Percentiles rank a stretch among this genome's conserved stretches.
These are phyloP conservation scores for Alosa sapidissima DNA, from an alignment of 2,797 vertebrate species.

Conservation along the genomic window DNA sequence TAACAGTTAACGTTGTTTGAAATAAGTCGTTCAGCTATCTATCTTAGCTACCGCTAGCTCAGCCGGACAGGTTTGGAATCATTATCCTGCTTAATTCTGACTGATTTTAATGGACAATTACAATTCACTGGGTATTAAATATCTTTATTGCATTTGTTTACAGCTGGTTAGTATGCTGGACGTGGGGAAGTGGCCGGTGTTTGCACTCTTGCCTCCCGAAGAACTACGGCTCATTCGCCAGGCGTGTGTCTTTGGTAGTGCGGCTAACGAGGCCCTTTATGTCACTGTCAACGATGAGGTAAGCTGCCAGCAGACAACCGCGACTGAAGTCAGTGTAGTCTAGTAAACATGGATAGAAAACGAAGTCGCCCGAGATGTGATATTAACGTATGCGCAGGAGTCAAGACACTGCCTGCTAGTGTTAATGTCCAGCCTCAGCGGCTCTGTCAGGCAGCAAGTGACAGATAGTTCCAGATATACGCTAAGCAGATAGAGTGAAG, in stretches of 20 bases:
- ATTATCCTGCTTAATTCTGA: neutral
- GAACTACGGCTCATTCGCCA: conserved; percentile 89
- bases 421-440: neutral
- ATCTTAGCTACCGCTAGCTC: neutral
- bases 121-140: neutral
- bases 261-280: conserved; percentile 94
- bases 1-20: too few species aligned
- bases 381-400: neutral
- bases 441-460: conserved; percentile 32
- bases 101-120: neutral
- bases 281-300: conserved; percentile 95
- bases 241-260: conserved; percentile 94
- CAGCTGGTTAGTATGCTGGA: conserved; percentile 88
- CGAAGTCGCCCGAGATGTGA: neutral
- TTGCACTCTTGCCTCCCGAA: conserved; percentile 93
- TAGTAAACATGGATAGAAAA: neutral
- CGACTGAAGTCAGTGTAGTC: neutral
- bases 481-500: conserved; percentile 73
- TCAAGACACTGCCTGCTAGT: neutral
- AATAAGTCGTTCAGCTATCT: neutral
- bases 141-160: conserved; percentile 41
- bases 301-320: conserved; percentile 46
- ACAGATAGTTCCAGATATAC: conserved; percentile 40
- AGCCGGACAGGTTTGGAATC: neutral
- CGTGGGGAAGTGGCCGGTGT: conserved; percentile 98